Conservation (phyloP, 1,140 invertebrate species). For the Ostrea denselamellosa region DNA sequence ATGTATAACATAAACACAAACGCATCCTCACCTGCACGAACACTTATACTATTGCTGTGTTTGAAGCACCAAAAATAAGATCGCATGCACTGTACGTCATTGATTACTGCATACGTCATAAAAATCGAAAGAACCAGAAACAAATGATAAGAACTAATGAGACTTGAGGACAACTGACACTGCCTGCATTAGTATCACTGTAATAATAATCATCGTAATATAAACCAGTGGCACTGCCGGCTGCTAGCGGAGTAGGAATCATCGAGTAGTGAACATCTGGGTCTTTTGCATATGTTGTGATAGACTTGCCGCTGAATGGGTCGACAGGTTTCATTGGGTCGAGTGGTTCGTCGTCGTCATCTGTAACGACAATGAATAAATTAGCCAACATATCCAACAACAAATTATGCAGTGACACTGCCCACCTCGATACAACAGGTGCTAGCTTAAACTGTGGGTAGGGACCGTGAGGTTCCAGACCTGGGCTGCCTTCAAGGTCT, state of each 20-base stretch:
- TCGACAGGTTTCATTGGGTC: conserved; percentile 31
- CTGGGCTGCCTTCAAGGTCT: too few relatives aligned
- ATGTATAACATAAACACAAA: too few relatives aligned
- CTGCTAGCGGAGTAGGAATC: background rate
- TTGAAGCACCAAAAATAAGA: too few relatives aligned
- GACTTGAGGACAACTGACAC: background rate
- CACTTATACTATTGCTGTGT: background rate
- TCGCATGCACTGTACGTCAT: background rate
- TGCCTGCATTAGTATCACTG: background rate
- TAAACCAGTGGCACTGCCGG: background rate
- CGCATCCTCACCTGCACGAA: background rate
- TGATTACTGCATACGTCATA: background rate
- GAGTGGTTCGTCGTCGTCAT: conserved; percentile 1
- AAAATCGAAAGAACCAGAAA: background rate
- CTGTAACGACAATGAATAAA: conserved; percentile 9
- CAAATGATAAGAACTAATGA: background rate
- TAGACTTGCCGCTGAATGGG: conserved; percentile 43
- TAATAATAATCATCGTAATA: conserved; percentile 5
- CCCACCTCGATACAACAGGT: too few relatives aligned
- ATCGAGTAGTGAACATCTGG: background rate
- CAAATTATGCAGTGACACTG: too few relatives aligned
- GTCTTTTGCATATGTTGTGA: conserved; percentile 37
- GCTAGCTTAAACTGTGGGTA: too few relatives aligned
- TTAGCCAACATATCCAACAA: background rate
- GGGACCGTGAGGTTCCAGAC: too few relatives aligned